Conservation (phyloP, 2,113 vertebrate genomes). For the Pristiophorus japonicus region DNA sequence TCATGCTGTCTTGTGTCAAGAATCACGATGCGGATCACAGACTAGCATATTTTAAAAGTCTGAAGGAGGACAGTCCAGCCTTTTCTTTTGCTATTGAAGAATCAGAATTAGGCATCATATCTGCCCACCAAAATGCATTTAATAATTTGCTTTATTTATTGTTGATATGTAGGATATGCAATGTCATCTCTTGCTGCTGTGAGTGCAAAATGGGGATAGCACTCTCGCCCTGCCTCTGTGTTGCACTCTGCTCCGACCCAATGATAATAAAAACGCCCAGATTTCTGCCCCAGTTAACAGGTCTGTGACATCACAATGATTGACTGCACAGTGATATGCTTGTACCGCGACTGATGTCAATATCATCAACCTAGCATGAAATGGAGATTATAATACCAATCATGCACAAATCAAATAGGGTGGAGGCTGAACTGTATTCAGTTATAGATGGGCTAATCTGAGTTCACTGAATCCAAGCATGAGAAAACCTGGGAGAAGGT, state of each 20-base stretch:
- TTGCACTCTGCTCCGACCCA: neutral
- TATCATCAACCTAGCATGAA: conserved; percentile 23
- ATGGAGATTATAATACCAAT: neutral
- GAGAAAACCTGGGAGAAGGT: neutral
- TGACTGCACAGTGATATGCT: neutral
- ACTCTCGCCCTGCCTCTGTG: neutral
- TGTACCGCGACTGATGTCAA: conserved; percentile 4
- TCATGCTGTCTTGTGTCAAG: neutral
- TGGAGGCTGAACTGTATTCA: neutral
- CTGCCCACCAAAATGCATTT: neutral
- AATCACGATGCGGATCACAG: neutral
- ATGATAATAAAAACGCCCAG: neutral
- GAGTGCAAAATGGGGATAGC: neutral
- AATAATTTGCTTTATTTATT: neutral
- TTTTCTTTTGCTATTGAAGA: neutral
- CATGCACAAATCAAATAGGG: neutral
- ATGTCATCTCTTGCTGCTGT: neutral
- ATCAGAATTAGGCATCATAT: neutral
- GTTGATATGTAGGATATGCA: neutral
- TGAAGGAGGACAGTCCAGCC: neutral
- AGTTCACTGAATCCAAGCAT: neutral
- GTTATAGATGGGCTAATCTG: neutral
- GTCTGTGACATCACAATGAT: neutral
- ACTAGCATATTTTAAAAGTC: neutral
- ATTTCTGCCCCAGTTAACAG: neutral